These are phyloP conservation scores for Trypoxylon attenuatum DNA, from an alignment of 2,888 invertebrate genomes.

Conservation along the genomic window DNA sequence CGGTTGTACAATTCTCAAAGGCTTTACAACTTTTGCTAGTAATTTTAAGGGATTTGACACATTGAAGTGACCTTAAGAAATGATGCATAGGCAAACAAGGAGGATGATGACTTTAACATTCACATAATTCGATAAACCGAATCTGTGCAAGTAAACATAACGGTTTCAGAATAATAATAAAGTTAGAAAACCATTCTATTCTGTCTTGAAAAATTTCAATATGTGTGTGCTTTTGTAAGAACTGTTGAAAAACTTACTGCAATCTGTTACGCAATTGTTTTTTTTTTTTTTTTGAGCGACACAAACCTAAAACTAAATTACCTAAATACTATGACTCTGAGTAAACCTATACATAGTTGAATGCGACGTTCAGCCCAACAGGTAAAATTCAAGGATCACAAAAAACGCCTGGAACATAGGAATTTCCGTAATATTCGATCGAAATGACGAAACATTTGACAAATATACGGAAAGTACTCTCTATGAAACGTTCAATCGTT, in stretches of 20 bases:
- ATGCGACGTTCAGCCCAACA: slow-evolving; percentile 9
- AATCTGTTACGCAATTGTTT: slow-evolving; percentile 12
- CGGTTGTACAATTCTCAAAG: too few relatives aligned
- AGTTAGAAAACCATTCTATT: slow-evolving; percentile 3
- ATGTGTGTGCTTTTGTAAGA: slow-evolving; percentile 3
- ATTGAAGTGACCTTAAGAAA: too few relatives aligned
- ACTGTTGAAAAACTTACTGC: slow-evolving; percentile 4
- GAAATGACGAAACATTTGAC: slow-evolving; percentile 11
- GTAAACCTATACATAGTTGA: slow-evolving; percentile 9
- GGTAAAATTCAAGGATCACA: slow-evolving; percentile 10
- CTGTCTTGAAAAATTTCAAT: not conserved
- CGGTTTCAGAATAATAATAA: slow-evolving; percentile 7
- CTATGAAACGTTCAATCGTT: too few relatives aligned
- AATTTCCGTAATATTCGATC: not conserved
- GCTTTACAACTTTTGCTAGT: too few relatives aligned
- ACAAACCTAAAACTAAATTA: slow-evolving; percentile 40
- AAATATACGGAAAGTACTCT: too few relatives aligned
- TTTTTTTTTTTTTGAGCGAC: slow-evolving; percentile 39
- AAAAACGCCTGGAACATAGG: slow-evolving; percentile 14
- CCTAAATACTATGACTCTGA: slow-evolving; percentile 47
- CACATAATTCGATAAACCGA: too few relatives aligned
- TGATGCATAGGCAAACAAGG: too few relatives aligned
- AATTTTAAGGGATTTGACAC: too few relatives aligned
- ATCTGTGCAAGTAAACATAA: too few relatives aligned
- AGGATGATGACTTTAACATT: too few relatives aligned